Evolutionary conservation across 2,113 vertebrate genomes (phyloP).

Genomic region (Fulmarus glacialis): DNA sequence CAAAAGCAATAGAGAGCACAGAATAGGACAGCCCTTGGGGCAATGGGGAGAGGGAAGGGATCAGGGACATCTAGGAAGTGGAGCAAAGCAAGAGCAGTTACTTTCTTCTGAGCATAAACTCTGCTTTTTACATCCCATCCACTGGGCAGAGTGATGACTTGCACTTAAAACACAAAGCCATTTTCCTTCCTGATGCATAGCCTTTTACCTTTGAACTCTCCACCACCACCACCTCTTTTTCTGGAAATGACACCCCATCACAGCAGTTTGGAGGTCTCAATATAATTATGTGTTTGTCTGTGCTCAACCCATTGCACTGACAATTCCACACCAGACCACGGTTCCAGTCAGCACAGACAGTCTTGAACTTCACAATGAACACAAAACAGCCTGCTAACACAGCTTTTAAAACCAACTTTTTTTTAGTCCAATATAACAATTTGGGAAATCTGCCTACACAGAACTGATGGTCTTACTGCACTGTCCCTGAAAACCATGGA

Average conservation of each 20-base stretch:
- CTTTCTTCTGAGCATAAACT: neutral
- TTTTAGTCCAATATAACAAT: neutral
- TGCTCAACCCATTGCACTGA: neutral
- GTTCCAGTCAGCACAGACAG: neutral
- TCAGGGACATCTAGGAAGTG: neutral
- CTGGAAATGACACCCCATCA: neutral
- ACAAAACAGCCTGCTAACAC: neutral
- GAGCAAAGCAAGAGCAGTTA: neutral
- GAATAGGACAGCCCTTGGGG: neutral
- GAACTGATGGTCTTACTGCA: neutral
- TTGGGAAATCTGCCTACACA: neutral
- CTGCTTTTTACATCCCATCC: neutral
- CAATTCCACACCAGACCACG: neutral
- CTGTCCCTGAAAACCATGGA: neutral
- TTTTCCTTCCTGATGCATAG: neutral
- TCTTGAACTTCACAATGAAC: neutral
- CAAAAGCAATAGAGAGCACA: neutral
- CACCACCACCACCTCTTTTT: too few species aligned
- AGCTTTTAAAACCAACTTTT: neutral
- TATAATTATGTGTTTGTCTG: neutral
- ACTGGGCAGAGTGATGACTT: neutral
- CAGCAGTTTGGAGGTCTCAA: neutral
- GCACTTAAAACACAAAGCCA: neutral
- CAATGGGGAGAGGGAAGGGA: neutral
- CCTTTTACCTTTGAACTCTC: neutral